These are phyloP conservation scores for Artibeus jamaicensis DNA, from an alignment of 2,797 vertebrate genomes.

Conservation along the genomic window DNA sequence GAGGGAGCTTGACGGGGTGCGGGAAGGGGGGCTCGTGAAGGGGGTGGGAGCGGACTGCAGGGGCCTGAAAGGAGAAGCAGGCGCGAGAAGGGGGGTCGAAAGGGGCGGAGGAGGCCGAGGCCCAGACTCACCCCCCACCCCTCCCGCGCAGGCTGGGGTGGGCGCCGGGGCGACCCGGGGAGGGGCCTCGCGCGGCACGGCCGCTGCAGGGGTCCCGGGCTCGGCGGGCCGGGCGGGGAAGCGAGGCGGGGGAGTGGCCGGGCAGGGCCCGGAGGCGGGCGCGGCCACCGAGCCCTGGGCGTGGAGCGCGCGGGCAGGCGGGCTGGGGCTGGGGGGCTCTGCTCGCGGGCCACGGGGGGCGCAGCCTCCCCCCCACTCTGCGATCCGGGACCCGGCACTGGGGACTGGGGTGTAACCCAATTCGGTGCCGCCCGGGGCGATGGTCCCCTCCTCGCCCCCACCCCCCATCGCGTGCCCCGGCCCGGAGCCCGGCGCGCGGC, in stretches of 20 bases:
- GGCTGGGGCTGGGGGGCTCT: background rate
- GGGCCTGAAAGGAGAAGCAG: background rate
- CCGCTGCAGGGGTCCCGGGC: background rate
- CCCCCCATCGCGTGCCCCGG: conserved; percentile 12
- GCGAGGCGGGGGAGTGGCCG: conserved; percentile 66
- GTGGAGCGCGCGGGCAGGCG: background rate
- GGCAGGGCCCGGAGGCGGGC: conserved; percentile 29
- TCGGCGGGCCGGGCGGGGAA: background rate
- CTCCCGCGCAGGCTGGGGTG: background rate
- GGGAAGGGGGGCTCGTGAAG: background rate
- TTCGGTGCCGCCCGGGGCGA: conserved; percentile 47
- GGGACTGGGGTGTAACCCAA: conserved; percentile 60
- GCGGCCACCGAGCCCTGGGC: background rate
- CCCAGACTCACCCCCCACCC: no score
- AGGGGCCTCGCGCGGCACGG: background rate
- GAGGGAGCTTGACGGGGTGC: conserved; percentile 9
- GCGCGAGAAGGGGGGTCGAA: background rate
- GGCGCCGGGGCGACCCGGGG: background rate
- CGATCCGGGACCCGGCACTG: conserved; percentile 53
- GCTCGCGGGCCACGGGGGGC: background rate
- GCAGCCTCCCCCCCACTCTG: background rate
- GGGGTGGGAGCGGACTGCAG: background rate
- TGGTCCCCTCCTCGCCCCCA: conserved; percentile 5
- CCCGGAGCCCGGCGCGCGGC: conserved; percentile 56
- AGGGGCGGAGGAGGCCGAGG: background rate